phyloP scores from a whole-genome alignment of 2,113 vertebrate species.

The Hiodon tergisus region DNA sequence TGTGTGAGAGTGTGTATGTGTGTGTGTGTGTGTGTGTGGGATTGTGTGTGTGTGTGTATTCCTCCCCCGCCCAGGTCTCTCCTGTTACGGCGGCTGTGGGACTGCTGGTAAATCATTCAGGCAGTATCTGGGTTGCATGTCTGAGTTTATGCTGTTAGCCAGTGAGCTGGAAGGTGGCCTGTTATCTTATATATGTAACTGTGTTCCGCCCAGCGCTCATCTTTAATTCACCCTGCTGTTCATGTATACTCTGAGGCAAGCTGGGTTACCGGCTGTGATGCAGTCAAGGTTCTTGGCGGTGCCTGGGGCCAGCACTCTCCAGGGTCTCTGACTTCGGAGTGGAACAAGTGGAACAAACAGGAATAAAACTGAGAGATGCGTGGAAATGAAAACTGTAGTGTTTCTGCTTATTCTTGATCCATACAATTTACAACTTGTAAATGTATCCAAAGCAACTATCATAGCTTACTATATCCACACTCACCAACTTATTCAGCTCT shows the following conservation, averaged over 20 bases:
- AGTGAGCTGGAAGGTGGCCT: not conserved
- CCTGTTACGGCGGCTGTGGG: not conserved
- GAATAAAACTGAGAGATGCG: not conserved
- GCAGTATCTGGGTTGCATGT: conserved; percentile 1
- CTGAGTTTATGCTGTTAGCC: not conserved
- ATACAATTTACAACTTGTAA: too few relatives aligned
- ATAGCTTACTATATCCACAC: too few relatives aligned
- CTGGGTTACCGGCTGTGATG: not conserved
- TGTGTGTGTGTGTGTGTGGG: too few relatives aligned
- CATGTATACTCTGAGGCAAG: not conserved
- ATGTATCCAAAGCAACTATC: too few relatives aligned
- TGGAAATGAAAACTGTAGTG: too few relatives aligned
- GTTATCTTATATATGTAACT: conserved; percentile 13
- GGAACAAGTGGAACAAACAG: not conserved
- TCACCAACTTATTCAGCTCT: too few relatives aligned
- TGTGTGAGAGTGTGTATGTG: too few relatives aligned
- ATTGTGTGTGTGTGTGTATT: not conserved
- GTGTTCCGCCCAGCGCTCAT: not conserved
- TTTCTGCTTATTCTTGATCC: too few relatives aligned
- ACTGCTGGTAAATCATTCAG: conserved; percentile 18
- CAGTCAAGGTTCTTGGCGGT: not conserved
- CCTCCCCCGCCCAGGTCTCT: not conserved
- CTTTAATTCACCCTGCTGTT: conserved; percentile 14
- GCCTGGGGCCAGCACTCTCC: not conserved
- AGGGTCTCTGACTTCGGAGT: not conserved